Conservation (phyloP, 2,797 vertebrate species). For the Coilia nasus region DNA sequence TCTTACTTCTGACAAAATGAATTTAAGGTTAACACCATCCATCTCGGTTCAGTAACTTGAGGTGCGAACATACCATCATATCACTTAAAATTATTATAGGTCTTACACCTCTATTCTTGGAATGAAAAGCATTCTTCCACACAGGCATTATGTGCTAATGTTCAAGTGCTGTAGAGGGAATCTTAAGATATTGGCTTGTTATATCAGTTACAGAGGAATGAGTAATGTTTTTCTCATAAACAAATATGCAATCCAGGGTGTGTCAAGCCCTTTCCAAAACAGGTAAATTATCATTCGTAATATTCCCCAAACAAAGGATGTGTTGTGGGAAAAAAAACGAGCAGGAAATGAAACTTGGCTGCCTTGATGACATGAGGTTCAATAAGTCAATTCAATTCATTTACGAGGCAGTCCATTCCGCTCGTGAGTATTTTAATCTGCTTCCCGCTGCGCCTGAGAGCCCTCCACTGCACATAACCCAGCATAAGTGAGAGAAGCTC, state of each 20-base stretch:
- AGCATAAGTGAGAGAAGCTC: not conserved
- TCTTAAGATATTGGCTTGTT: conserved; percentile 2
- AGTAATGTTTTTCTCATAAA: not conserved
- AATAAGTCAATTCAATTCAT: conserved; percentile 21
- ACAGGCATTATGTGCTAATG: not conserved
- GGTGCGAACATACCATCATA: not conserved
- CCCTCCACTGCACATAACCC: not conserved
- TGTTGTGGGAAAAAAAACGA: not conserved
- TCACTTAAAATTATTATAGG: not conserved
- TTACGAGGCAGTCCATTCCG: not conserved
- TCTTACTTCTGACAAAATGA: not conserved
- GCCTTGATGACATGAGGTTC: conserved; percentile 2
- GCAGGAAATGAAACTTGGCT: not conserved
- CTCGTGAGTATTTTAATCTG: not conserved
- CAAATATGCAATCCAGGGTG: not conserved
- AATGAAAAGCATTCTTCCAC: conserved; percentile 2
- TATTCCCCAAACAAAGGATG: not conserved
- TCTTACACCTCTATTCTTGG: not conserved
- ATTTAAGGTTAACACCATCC: conserved; percentile 5
- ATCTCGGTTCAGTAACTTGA: not conserved
- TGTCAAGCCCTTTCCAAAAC: conserved; percentile 8
- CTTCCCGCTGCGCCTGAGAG: not conserved
- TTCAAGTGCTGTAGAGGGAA: not conserved
- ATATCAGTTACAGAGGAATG: not conserved
- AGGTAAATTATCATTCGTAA: conserved; percentile 15